Percentiles rank a stretch among this genome's conserved stretches.
Conservation (phyloP, 2,888 invertebrate species). For the Agrochola lota region DNA sequence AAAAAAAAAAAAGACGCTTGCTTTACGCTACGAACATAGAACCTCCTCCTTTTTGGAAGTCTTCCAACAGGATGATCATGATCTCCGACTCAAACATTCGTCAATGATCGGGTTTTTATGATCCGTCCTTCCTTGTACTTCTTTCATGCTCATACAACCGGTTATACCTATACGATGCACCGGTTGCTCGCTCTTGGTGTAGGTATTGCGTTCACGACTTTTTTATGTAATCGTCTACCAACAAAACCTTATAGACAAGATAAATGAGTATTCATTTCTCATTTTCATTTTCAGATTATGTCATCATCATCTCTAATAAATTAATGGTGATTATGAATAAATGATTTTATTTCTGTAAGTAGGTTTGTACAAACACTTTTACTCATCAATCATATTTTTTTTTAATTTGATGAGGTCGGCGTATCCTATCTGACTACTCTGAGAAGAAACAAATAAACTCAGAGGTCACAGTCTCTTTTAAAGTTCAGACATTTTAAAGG, state of each 20-base stretch:
- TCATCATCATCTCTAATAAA: background rate
- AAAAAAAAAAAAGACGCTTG: too few species aligned
- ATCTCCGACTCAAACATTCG: background rate
- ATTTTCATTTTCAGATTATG: background rate
- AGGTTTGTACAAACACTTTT: too few species aligned
- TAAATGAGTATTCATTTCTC: background rate
- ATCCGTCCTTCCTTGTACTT: background rate
- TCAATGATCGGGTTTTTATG: background rate
- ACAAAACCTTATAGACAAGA: background rate
- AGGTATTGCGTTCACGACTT: background rate
- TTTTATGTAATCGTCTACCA: background rate
- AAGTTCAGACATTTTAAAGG: too few species aligned
- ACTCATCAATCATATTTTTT: too few species aligned
- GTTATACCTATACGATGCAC: background rate
- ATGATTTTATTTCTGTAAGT: too few species aligned
- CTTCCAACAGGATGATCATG: too few species aligned
- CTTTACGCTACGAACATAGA: too few species aligned
- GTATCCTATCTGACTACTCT: too few species aligned
- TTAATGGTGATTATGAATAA: background rate
- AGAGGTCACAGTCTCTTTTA: too few species aligned
- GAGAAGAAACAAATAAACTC: too few species aligned
- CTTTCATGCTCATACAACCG: background rate
- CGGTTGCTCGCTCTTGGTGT: background rate
- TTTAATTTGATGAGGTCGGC: too few species aligned
- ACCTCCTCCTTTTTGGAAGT: too few species aligned